Evolutionary conservation across 2,888 invertebrate genomes (phyloP).

Genomic region (Apeira syringaria): DNA sequence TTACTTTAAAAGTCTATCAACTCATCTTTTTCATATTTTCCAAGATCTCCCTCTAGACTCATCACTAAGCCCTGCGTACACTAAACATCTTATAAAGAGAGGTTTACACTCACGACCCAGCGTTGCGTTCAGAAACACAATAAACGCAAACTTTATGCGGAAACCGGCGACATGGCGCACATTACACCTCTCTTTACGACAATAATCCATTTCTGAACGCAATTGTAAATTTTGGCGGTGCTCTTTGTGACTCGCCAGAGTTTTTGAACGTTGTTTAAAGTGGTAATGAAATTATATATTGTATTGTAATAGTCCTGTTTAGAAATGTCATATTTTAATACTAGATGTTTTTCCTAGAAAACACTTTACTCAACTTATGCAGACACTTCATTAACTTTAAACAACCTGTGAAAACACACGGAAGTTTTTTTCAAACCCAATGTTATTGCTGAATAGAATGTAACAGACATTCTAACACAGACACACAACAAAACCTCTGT

Average conservation of each 20-base stretch:
- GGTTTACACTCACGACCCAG: constrained; percentile 37
- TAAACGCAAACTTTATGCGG: constrained; percentile 64
- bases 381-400: too few relatives aligned
- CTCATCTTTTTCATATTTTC: background rate
- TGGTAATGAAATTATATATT: too few relatives aligned
- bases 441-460: too few relatives aligned
- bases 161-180: constrained; percentile 43
- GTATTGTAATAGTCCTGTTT: too few relatives aligned
- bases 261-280: too few relatives aligned
- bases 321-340: too few relatives aligned
- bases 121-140: constrained; percentile 60
- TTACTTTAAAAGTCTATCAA: background rate
- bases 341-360: too few relatives aligned
- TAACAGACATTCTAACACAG: too few relatives aligned
- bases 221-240: constrained; percentile 52
- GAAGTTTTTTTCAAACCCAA: too few relatives aligned
- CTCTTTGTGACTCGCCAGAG: constrained; percentile 31
- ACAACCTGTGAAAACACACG: too few relatives aligned
- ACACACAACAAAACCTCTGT: too few relatives aligned
- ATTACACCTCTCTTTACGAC: constrained; percentile 62
- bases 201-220: constrained; percentile 68
- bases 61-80: constrained; percentile 23
- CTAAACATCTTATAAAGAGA: constrained; percentile 32
- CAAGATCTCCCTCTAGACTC: constrained; percentile 7
- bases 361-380: too few relatives aligned